Evolutionary conservation across 1,140 invertebrate genomes (phyloP).

Genomic region (Heliconius congener): DNA sequence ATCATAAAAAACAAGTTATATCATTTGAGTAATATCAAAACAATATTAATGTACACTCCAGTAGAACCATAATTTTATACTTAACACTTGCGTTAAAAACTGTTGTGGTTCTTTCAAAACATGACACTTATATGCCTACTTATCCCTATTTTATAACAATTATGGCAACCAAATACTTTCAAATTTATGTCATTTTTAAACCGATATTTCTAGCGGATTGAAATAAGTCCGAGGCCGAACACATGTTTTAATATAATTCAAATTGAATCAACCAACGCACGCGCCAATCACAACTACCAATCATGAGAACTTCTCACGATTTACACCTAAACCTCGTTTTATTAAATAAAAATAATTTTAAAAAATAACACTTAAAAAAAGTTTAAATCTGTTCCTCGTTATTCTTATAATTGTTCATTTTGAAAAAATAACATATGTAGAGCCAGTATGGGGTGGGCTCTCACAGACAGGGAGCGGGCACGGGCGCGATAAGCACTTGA

Average conservation of each 20-base stretch:
- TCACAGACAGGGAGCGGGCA: conserved; percentile 27
- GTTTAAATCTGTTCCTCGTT: conserved; percentile 47
- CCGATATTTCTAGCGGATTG: too few relatives aligned
- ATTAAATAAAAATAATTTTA: conserved; percentile 39
- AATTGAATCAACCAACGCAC: background rate
- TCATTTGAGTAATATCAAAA: too few relatives aligned
- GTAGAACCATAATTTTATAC: too few relatives aligned
- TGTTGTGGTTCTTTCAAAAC: too few relatives aligned
- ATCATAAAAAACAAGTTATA: too few relatives aligned
- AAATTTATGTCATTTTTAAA: too few relatives aligned
- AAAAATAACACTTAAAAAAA: conserved; percentile 51
- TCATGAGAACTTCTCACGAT: conserved; percentile 37
- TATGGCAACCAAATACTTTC: too few relatives aligned
- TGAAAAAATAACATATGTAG: conserved; percentile 68
- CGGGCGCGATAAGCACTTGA: conserved; percentile 53
- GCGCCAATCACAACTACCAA: background rate
- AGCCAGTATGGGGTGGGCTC: conserved; percentile 35
- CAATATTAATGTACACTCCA: too few relatives aligned
- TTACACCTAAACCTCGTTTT: conserved; percentile 28
- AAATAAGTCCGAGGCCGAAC: background rate
- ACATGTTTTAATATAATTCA: background rate
- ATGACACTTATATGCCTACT: too few relatives aligned
- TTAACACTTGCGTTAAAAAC: too few relatives aligned
- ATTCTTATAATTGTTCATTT: conserved; percentile 59
- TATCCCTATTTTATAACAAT: too few relatives aligned